phyloP scores from a whole-genome alignment of 2,888 invertebrate species.

The Eilema sororculum region DNA sequence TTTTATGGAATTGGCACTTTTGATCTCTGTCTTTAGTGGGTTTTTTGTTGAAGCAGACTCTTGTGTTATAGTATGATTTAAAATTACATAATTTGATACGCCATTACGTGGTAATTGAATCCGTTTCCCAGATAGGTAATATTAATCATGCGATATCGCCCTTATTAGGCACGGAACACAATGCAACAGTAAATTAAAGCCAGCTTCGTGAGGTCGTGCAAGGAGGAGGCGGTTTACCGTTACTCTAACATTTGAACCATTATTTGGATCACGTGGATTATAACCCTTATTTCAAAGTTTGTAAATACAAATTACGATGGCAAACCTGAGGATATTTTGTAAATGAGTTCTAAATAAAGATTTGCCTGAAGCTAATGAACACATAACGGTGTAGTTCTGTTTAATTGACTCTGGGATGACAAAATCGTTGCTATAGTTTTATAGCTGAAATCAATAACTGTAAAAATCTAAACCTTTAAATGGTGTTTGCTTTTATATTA shows the following conservation, averaged over 20 bases:
- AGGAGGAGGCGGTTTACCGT: conserved; percentile 63
- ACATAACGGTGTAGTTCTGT: conserved; percentile 55
- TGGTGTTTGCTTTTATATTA: too few relatives aligned
- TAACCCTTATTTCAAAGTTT: conserved; percentile 22
- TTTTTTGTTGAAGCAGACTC: too few relatives aligned
- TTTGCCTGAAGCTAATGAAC: conserved; percentile 55
- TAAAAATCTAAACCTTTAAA: too few relatives aligned
- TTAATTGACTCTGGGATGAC: conserved; percentile 57
- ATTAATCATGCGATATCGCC: conserved; percentile 23
- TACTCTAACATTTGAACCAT: conserved; percentile 52
- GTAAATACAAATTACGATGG: conserved; percentile 25
- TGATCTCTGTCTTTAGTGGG: background rate
- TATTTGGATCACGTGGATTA: conserved; percentile 44
- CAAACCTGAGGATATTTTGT: conserved; percentile 16
- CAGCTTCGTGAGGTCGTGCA: conserved; percentile 51
- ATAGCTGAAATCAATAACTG: conserved; percentile 2
- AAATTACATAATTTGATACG: too few relatives aligned
- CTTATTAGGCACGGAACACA: conserved; percentile 41
- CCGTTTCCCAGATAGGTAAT: background rate
- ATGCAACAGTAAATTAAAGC: conserved; percentile 43
- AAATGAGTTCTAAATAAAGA: conserved; percentile 42
- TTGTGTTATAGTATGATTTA: too few relatives aligned
- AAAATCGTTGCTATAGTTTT: conserved; percentile 38
- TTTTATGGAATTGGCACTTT: too few relatives aligned
- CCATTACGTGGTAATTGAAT: too few relatives aligned